phyloP scores from a whole-genome alignment of 2,113 vertebrate species.

The Xenopus tropicalis region UCB_Xtro_10.0 CM004449.2:106114001-106114500 shows the following conservation, averaged over 20 bases:
- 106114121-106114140: too few species aligned
- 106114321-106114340: neutral
- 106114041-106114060: too few species aligned
- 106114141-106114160: too few species aligned
- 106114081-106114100: too few species aligned
- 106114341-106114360: constrained; percentile 18
- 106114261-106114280: neutral
- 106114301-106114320: constrained; percentile 10
- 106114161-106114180: too few species aligned
- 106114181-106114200: too few species aligned
- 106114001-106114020: too few species aligned
- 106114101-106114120: too few species aligned
- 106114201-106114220: too few species aligned
- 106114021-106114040: too few species aligned
- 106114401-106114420: constrained; percentile 6
- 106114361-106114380: constrained; percentile 5
- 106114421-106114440: neutral
- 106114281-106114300: neutral
- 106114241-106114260: neutral
- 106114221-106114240: neutral
- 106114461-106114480: neutral
- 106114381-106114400: constrained; percentile 5
- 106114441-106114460: neutral
- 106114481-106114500: neutral
- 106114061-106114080: too few species aligned